phyloP scores from a whole-genome alignment of 2,113 vertebrate species.

The Micronycteris hirsuta region DNA sequence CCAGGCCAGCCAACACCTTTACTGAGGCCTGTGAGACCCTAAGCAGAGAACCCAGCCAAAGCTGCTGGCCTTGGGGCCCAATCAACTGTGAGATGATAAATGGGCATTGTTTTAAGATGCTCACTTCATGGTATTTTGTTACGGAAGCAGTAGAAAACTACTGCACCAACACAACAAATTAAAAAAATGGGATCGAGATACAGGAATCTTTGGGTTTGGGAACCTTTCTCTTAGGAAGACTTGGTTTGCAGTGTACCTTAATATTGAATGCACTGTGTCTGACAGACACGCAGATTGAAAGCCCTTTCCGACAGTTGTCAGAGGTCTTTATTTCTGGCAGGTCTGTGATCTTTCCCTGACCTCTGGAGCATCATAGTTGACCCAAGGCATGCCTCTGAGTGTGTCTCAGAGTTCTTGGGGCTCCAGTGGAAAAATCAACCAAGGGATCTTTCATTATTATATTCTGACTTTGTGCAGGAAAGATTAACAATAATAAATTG shows the following conservation, averaged over 20 bases:
- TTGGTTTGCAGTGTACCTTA: background rate
- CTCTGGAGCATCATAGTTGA: background rate
- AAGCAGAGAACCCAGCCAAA: background rate
- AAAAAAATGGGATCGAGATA: background rate
- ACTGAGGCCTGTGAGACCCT: background rate
- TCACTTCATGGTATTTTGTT: background rate
- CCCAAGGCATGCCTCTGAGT: background rate
- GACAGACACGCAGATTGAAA: background rate
- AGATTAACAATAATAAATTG: conserved; percentile 46
- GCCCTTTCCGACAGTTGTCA: background rate
- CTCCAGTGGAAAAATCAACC: conserved; percentile 35
- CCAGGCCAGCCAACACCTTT: no score
- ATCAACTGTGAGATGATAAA: background rate
- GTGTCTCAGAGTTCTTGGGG: background rate
- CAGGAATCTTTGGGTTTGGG: background rate
- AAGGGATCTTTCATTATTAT: background rate
- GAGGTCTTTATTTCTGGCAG: background rate
- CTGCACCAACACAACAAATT: background rate
- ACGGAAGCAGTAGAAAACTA: background rate
- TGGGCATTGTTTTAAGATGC: background rate
- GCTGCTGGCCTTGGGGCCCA: background rate
- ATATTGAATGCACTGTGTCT: background rate
- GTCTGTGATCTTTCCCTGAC: background rate
- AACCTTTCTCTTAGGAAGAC: background rate
- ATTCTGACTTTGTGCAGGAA: conserved; percentile 10